Base-by-base conservation (phyloP, 2,113 vertebrate genomes). In the Cnemophilus loriae region DNA sequence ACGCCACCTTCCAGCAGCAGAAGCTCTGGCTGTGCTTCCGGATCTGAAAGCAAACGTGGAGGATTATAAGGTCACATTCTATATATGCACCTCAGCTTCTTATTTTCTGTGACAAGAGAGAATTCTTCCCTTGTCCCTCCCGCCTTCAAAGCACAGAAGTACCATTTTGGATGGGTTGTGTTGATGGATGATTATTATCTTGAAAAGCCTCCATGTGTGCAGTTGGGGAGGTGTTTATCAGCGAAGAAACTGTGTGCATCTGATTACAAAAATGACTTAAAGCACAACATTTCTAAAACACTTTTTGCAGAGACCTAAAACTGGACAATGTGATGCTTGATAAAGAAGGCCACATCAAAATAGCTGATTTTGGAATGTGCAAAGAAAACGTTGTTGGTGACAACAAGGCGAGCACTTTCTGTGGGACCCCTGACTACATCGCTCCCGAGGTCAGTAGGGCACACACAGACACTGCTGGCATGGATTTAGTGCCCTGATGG, bases 311-410 rank as follows among this genome's bases (percentile, higher is more conserved):
- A 97, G 99, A 99, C 96, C 98, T 99, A 52, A 99, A 99, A 97
- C 98, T 99, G 94, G 99, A 99, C 97, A 99, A 99, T 2, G 98
- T 99, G 92, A 99, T 99, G 99, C 97, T 99, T 84, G 99, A 99
- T 93, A 97, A 94, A 57, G 98, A 99, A 7, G 99, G 99, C 41
- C 99, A 99, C 94, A 98, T 99, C 91, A 99, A 99, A 97, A 99
- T 99, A 17, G 99, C 99, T 0, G 99, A 99, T 92, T 99, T 99
- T 20, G 99, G 99, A 35, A 99, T 99, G 99, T 99, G 99, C 94
- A 99, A 99, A 97, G 99, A 99, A 96, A 99, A 99, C 0, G 97
- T 99, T 75, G 89, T 98, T 23, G 99, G 98, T 5, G 99, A 99
- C 13, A 98, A 98, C 90, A 98, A 98, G 20, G 99, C 99, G 5